These are phyloP conservation scores for Eriocheir sinensis DNA, from an alignment of 1,140 invertebrate genomes.

Conservation along the genomic window DNA sequence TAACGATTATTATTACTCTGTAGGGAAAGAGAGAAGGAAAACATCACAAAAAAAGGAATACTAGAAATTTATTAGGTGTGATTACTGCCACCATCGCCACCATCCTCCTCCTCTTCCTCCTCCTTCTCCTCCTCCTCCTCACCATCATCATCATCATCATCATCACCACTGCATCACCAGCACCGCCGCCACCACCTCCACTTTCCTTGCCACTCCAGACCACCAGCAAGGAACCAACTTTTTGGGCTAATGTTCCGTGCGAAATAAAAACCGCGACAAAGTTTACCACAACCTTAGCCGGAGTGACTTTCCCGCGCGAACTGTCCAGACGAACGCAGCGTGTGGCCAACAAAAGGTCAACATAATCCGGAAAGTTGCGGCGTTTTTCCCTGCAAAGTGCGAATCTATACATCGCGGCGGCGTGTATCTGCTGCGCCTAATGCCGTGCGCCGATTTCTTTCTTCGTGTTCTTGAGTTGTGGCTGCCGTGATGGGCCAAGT, in stretches of 20 bases:
- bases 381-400: not conserved
- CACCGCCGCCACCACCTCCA: not conserved
- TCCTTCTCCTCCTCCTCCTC: too few relatives aligned
- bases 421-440: not conserved
- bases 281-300: not conserved
- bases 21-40: too few relatives aligned
- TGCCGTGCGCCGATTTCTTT: not conserved
- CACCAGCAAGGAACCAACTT: not conserved
- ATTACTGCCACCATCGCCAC: too few relatives aligned
- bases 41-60: too few relatives aligned
- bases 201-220: not conserved
- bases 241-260: slow-evolving; percentile 13
- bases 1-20: too few relatives aligned
- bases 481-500: not conserved
- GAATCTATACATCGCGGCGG: not conserved
- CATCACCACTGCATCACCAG: not conserved
- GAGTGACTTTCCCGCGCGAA: not conserved
- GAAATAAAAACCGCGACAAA: slow-evolving; percentile 1
- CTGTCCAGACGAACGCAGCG: not conserved
- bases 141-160: not conserved
- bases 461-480: not conserved
- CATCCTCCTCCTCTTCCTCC: too few relatives aligned
- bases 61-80: too few relatives aligned
- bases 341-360: not conserved
- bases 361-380: not conserved